Base-by-base conservation (phyloP, 2,797 vertebrate genomes). In the Austrolebias charrua region DNA sequence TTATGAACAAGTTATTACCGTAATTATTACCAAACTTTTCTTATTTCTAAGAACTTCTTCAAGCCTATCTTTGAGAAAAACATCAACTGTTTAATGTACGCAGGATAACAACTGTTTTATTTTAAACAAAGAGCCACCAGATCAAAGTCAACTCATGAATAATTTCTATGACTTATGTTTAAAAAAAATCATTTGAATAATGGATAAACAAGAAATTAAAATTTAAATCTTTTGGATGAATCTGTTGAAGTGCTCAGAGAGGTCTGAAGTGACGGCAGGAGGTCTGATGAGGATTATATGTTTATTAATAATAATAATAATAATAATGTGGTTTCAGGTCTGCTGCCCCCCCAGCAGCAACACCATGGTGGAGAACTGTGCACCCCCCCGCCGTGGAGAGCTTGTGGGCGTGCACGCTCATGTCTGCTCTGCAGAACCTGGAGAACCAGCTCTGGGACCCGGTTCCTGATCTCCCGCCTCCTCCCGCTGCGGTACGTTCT, bases 341-440 rank as follows among this genome's bases (percentile, higher is more conserved):
- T 13, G 40, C 0, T 12, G n/a, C 5, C 44, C 51, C 63, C 19
- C 67, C 72, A 18, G 59, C 53, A 38, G 55, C 38, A 13, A 16
- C 40, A n/a, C 65, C 44, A 4, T 94, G 92, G 93, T 92, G 94
- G 91, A 81, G 79, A 76, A 70, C 75, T 38, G 72, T 81, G 0
- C 66, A 74, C n/a, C 85, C 92, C 66, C 83, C 72, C 13, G 82
- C 88, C 3, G 69, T 51, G 31, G 92, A 95, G 51, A 77, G 58
- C 19, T 48, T 91, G 9, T 96, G 94, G 94, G 68, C 78, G 9
- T 49, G 82, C 48, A 76, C 90, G 0, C 67, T 95, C 63, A 85
- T 62, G 69, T 67, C 82, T 54, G 73, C 88, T 29, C 61, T 74
- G 66, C 83, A 81, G 1, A 47, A 85, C 58, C 63, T 87, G 10